These are phyloP conservation scores for Psephotus haematonotus DNA, from an alignment of 2,113 vertebrate species.

Conservation along the genomic window DNA sequence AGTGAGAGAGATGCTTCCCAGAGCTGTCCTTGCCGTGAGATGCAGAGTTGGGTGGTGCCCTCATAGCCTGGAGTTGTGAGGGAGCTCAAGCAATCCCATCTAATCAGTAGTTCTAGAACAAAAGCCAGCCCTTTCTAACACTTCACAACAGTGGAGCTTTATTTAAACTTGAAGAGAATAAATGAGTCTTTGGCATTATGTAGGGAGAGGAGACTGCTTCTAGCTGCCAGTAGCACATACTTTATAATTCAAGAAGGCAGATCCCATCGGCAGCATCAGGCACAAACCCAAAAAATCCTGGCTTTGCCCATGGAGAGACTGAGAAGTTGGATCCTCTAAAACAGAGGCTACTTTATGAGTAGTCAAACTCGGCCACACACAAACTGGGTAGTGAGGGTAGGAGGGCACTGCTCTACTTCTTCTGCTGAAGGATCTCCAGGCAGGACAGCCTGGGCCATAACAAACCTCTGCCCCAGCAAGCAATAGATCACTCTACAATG, in stretches of 20 bases:
- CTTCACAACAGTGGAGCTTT: constrained; percentile 62
- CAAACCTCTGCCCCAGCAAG: not conserved
- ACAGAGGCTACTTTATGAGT: constrained; percentile 71
- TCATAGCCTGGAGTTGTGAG: not conserved
- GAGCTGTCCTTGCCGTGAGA: not conserved
- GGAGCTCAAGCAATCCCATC: not conserved
- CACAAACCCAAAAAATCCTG: constrained; percentile 45
- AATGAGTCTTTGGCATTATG: constrained; percentile 67
- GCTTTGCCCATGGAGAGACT: constrained; percentile 66
- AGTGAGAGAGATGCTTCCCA: not conserved
- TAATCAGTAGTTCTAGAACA: constrained; percentile 27
- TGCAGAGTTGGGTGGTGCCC: not conserved
- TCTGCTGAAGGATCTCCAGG: not conserved
- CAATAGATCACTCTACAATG: not conserved
- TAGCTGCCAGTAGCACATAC: constrained; percentile 76
- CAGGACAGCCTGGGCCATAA: not conserved
- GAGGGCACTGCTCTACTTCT: not conserved
- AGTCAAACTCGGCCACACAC: constrained; percentile 60
- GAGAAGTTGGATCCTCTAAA: constrained; percentile 63
- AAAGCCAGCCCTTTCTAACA: not conserved
- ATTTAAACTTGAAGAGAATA: constrained; percentile 61
- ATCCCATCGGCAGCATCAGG: constrained; percentile 66
- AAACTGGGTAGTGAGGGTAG: not conserved
- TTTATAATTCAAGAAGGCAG: constrained; percentile 80
- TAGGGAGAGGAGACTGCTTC: constrained; percentile 71